Base-by-base conservation (phyloP, 2,113 vertebrate genomes). In the Vulpes ferrilata region DNA sequence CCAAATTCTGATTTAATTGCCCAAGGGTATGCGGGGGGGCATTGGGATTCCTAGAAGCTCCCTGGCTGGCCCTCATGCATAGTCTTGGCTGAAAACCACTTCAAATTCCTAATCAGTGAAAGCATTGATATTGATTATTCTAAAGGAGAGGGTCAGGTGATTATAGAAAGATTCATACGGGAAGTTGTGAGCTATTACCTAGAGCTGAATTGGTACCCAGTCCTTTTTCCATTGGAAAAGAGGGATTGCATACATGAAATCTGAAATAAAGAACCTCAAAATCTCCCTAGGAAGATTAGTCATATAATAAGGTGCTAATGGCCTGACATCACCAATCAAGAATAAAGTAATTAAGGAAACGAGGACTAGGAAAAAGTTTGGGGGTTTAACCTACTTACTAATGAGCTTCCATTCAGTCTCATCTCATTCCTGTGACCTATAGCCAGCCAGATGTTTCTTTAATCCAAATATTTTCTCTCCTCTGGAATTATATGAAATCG, bases 401-500 rank as follows among this genome's bases (percentile, higher is more conserved):
- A 86, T 80, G 59, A 90, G 35, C 64, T 88, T 97, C 35, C 20
- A 38, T 94, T 95, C 22, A n/a, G 4, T 81, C 6, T 84, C 64
- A 65, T 22, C 69, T 89, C 48, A 30, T n/a, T 82, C 35, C 13
- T 0, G 0, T 59, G 38, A 74, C 55, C 60, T 87, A 64, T 0
- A 51, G 20, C 17, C 38, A 89, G 57, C 38, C 78, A 80, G 67
- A 48, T 73, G n/a, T 84, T 78, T 15, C 51, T 88, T 88, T 93
- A 93, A 86, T 67, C 95, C 51, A 27, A 43, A 43, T 62, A 90
- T 88, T 62, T 55, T 38, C 64, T 88, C 71, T 67, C 17, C 4
- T 67, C n/a, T 91, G 82, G 57, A 9, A 65, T 62, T 57, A 76
- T 30, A 76, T 51, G 59, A 83, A 74, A 38, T 73, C 85, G 17